A percentile compares a stretch with the other conserved stretches of the same genome.
These are phyloP conservation scores for Eidolon helvum DNA, from an alignment of 2,113 vertebrate genomes.

Conservation along the genomic window DNA sequence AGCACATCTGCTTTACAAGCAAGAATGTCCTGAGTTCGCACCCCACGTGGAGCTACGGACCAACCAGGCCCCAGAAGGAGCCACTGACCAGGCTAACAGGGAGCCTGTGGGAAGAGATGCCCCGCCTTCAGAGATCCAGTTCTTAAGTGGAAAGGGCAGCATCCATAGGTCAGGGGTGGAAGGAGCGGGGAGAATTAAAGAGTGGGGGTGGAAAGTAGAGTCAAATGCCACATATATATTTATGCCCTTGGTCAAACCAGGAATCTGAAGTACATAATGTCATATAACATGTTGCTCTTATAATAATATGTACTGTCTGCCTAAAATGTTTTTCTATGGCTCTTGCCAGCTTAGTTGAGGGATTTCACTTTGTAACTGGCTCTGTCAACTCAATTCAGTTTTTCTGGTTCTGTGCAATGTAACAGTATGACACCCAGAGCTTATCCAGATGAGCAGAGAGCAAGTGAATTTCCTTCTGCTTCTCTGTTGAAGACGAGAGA, in stretches of 20 bases:
- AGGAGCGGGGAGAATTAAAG: no score
- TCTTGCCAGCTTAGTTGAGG: not conserved
- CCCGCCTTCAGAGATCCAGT: no score
- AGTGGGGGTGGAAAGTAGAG: not conserved
- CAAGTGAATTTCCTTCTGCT: not conserved
- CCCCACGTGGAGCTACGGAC: no score
- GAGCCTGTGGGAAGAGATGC: no score
- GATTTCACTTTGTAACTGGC: not conserved
- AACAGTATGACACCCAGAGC: not conserved
- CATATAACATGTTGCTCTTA: not conserved
- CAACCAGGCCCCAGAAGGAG: no score
- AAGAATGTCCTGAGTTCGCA: no score
- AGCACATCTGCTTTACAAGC: no score
- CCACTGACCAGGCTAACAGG: no score
- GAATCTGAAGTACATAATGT: not conserved
- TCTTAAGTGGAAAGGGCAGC: no score
- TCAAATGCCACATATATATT: not conserved
- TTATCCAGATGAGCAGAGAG: constrained; percentile 19
- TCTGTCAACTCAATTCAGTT: constrained; percentile 20
- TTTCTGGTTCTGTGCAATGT: not conserved
- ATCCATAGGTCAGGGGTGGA: no score
- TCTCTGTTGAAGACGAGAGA: not conserved
- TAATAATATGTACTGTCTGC: not conserved
- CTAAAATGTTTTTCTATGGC: constrained; percentile 11
- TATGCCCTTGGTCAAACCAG: not conserved